Conservation (phyloP, 2,797 vertebrate species). For the Zenarchopterus dispar region DNA sequence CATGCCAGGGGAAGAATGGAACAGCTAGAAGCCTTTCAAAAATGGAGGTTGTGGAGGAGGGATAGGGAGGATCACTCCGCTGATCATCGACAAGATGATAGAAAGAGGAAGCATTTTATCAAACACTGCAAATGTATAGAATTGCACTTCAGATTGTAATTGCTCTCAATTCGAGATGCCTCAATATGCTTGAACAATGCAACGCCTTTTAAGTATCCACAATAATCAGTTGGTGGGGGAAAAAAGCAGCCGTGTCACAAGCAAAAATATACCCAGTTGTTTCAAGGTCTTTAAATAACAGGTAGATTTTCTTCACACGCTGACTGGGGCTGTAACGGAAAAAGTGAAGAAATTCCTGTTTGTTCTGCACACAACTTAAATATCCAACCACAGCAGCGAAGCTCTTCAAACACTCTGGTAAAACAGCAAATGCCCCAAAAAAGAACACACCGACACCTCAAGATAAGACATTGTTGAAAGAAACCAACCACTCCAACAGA, state of each 20-base stretch:
- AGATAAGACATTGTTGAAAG: conserved; percentile 61
- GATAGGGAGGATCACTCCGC: conserved; percentile 56
- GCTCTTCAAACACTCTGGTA: conserved; percentile 37
- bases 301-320: conserved; percentile 53
- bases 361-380: conserved; percentile 34
- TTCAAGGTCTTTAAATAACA: conserved; percentile 61
- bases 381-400: conserved; percentile 16
- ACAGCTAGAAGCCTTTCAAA: conserved; percentile 84
- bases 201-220: conserved; percentile 72
- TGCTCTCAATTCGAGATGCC: conserved; percentile 84
- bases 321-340: conserved; percentile 40
- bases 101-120: conserved; percentile 76
- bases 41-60: conserved; percentile 49
- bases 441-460: conserved; percentile 20
- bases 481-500: conserved; percentile 53
- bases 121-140: conserved; percentile 75
- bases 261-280: conserved; percentile 71
- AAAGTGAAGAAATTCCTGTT: conserved; percentile 32
- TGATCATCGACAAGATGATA: conserved; percentile 72
- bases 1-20: conserved; percentile 87
- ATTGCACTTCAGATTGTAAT: conserved; percentile 84
- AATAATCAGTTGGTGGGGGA: conserved; percentile 59
- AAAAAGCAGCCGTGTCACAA: conserved; percentile 66
- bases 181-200: conserved; percentile 70
- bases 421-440: conserved; percentile 21